Conservation (phyloP, 2,113 vertebrate species). For the Eclectus roratus region DNA sequence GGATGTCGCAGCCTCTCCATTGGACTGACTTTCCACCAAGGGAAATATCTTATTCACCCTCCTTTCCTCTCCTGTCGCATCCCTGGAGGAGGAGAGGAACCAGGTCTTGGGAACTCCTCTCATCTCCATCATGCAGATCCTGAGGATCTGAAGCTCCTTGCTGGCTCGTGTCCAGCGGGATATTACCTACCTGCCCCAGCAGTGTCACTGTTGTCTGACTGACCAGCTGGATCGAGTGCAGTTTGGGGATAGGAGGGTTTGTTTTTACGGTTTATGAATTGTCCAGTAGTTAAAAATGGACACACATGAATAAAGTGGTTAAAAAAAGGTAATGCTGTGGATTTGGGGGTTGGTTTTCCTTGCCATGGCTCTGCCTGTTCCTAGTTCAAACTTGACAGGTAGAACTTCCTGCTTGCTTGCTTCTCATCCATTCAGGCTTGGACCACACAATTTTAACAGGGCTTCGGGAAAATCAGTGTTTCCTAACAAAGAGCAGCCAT, state of each 20-base stretch:
- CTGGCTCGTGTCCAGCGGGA: fast-evolving
- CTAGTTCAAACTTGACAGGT: not conserved
- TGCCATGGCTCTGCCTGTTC: not conserved
- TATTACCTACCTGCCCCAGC: not conserved
- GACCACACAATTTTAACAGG: not conserved
- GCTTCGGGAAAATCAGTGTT: not conserved
- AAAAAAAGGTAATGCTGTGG: not conserved
- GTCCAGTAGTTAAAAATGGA: conserved; percentile 16
- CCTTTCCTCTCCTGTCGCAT: not conserved
- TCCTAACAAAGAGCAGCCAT: not conserved
- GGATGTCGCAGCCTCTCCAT: not conserved
- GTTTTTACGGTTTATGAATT: conserved; percentile 42
- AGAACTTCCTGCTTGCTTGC: not conserved
- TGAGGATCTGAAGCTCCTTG: not conserved
- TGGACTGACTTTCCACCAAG: not conserved
- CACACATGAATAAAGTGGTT: conserved; percentile 47
- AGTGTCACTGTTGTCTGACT: not conserved
- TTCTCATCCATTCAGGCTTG: not conserved
- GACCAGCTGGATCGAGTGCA: not conserved
- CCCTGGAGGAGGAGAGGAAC: not conserved
- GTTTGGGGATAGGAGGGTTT: conserved; percentile 8
- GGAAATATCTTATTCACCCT: not conserved
- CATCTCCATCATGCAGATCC: not conserved
- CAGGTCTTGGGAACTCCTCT: not conserved
- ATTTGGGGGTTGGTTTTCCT: not conserved